These are phyloP conservation scores for Mythimna albipuncta DNA, from an alignment of 2,888 invertebrate genomes.

Conservation along the genomic window DNA sequence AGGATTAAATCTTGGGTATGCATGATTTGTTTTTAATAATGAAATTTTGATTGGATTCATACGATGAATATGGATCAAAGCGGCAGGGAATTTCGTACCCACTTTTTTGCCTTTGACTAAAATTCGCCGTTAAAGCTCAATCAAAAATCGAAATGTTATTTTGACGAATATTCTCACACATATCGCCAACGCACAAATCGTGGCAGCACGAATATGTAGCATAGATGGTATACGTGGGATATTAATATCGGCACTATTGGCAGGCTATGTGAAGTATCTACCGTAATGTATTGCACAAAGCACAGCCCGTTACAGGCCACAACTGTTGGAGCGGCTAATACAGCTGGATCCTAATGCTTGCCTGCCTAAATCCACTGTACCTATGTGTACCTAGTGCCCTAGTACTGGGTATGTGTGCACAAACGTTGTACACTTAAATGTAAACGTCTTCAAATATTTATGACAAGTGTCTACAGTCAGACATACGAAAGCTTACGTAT, in stretches of 20 bases:
- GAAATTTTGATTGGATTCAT: constrained; percentile 40
- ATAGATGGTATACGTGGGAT: background rate
- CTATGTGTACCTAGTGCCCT: background rate
- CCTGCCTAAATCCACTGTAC: constrained; percentile 1
- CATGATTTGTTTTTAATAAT: constrained; percentile 43
- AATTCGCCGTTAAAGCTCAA: constrained; percentile 18
- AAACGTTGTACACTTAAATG: constrained; percentile 16
- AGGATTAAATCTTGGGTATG: constrained; percentile 53
- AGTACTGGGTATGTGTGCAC: constrained; percentile 2
- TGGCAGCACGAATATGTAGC: background rate
- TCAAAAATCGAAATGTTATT: constrained; percentile 1
- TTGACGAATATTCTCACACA: constrained; percentile 10
- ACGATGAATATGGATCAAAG: constrained; percentile 27
- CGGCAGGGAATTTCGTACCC: background rate
- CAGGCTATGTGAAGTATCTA: constrained; percentile 9
- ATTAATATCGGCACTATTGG: constrained; percentile 29
- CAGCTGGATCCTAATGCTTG: constrained; percentile 21
- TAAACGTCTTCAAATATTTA: constrained; percentile 60
- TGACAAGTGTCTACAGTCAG: constrained; percentile 33
- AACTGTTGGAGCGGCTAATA: constrained; percentile 22
- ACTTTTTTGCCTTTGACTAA: constrained; percentile 20
- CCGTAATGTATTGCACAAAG: constrained; percentile 29
- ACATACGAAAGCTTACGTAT: constrained; percentile 47
- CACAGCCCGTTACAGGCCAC: constrained; percentile 2
- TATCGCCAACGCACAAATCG: background rate